Percentiles rank a stretch among this genome's conserved stretches.
These are phyloP conservation scores for Vulpes lagopus DNA, from an alignment of 2,113 vertebrate species.

Conservation along the genomic window DNA sequence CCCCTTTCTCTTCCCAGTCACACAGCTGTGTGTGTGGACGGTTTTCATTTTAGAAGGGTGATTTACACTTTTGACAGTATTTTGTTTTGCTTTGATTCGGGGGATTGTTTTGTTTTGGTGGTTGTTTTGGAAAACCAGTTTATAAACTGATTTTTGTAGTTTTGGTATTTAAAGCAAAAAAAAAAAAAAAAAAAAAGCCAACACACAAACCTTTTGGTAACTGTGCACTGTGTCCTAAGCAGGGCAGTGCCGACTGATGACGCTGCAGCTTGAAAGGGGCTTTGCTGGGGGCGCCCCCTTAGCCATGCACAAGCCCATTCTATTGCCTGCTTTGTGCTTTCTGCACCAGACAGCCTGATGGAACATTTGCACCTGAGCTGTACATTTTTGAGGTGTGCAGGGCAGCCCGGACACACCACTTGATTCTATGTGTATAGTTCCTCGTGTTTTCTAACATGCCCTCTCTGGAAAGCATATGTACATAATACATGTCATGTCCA, in stretches of 20 bases:
- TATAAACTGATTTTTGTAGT: slow-evolving; percentile 90
- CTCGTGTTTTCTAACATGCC: slow-evolving; percentile 50
- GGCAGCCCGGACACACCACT: slow-evolving; percentile 66
- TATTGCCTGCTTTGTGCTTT: slow-evolving; percentile 73
- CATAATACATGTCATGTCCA: slow-evolving; percentile 66
- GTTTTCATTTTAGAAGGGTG: slow-evolving; percentile 79
- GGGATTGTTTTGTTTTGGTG: slow-evolving; percentile 73
- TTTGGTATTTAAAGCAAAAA: slow-evolving; percentile 89
- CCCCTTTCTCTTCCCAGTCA: slow-evolving; percentile 69
- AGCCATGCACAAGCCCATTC: slow-evolving; percentile 29
- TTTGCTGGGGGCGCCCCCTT: slow-evolving; percentile 29
- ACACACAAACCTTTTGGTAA: slow-evolving; percentile 81
- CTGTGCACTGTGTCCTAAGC: slow-evolving; percentile 70
- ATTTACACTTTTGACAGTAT: slow-evolving; percentile 77
- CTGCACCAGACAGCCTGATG: slow-evolving; percentile 64
- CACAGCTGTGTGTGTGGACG: slow-evolving; percentile 53
- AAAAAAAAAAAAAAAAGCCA: background rate
- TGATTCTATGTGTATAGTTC: slow-evolving; percentile 71
- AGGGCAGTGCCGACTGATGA: slow-evolving; percentile 45
- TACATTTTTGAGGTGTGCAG: slow-evolving; percentile 75
- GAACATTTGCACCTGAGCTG: slow-evolving; percentile 76
- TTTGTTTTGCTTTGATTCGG: slow-evolving; percentile 73
- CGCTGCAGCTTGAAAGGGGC: slow-evolving; percentile 74
- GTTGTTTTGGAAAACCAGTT: slow-evolving; percentile 82
- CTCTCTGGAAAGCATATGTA: slow-evolving; percentile 80